A percentile compares a stretch with the other conserved stretches of the same genome.
These are phyloP conservation scores for Diadumene lineata DNA, from an alignment of 92 coral and sea anemone species.

Conservation along the genomic window DNA sequence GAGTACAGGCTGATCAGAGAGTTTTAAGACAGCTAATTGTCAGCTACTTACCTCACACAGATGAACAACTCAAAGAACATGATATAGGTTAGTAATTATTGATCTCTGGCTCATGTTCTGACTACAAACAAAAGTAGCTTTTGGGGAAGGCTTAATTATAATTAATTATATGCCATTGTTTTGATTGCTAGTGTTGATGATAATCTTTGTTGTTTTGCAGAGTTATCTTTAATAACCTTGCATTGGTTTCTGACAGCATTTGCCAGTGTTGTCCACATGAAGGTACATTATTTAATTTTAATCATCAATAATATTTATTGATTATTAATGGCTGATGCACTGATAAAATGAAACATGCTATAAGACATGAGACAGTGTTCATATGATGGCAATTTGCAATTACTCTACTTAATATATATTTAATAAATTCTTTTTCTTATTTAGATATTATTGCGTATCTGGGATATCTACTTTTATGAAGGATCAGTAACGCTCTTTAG, in stretches of 20 bases:
- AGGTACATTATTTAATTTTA: constrained; percentile 58
- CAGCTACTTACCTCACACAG: constrained; percentile 89
- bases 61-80: constrained; percentile 89
- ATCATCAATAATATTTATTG: too few relatives aligned
- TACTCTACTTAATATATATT: background rate
- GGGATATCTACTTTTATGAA: constrained; percentile 96
- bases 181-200: too few relatives aligned
- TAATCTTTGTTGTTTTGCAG: constrained; percentile 51
- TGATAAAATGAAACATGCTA: too few relatives aligned
- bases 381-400: background rate
- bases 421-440: background rate
- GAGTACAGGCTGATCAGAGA: constrained; percentile 99
- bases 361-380: too few relatives aligned
- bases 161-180: too few relatives aligned
- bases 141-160: too few relatives aligned
- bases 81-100: constrained; percentile 77
- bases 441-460: constrained; percentile 83
- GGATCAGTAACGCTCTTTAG: constrained; percentile 95
- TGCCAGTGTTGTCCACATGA: constrained; percentile 97
- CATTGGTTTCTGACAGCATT: constrained; percentile 98
- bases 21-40: constrained; percentile 95
- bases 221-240: constrained; percentile 84
- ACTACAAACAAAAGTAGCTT: too few relatives aligned
- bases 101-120: too few relatives aligned
- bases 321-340: too few relatives aligned